Percentiles rank a stretch among this genome's conserved stretches.
phyloP scores from a whole-genome alignment of 1,140 invertebrate genomes.

The Hirudo medicinalis region DNA sequence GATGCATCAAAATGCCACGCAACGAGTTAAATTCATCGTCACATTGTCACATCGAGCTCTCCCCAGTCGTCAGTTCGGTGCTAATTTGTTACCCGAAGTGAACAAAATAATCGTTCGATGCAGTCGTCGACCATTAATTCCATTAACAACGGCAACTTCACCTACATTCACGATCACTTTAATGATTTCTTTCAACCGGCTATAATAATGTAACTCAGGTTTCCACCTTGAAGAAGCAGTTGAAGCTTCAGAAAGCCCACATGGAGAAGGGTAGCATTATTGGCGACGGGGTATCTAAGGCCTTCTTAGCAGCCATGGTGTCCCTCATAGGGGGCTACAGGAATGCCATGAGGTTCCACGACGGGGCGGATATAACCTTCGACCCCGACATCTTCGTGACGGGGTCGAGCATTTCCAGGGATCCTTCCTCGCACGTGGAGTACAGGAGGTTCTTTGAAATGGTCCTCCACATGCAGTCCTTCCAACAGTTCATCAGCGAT shows the following conservation, averaged over 20 bases:
- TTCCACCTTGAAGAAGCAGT: constrained; percentile 34
- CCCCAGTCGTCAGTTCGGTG: too few relatives aligned
- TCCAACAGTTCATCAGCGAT: constrained; percentile 86
- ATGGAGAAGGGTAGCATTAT: constrained; percentile 37
- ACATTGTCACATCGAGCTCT: too few relatives aligned
- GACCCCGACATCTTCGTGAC: constrained; percentile 65
- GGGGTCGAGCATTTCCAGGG: constrained; percentile 38
- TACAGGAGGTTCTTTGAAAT: constrained; percentile 76
- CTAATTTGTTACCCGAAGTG: too few relatives aligned
- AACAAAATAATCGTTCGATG: too few relatives aligned
- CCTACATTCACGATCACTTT: constrained; percentile 50
- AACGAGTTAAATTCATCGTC: too few relatives aligned
- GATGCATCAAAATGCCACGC: neutral
- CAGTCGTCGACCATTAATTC: too few relatives aligned
- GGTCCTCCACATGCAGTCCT: constrained; percentile 84
- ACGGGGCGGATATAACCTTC: constrained; percentile 70
- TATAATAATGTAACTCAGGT: constrained; percentile 29
- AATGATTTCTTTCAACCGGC: constrained; percentile 22
- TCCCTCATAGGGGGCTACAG: constrained; percentile 68
- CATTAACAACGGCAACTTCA: constrained; percentile 29
- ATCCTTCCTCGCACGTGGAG: constrained; percentile 38
- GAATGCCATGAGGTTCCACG: constrained; percentile 68
- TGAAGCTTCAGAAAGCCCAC: constrained; percentile 28
- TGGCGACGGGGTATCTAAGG: constrained; percentile 75
- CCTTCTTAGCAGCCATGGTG: constrained; percentile 75